phyloP scores from a whole-genome alignment of 37 sponge, comb jelly and placozoan genomes.

The Oscarella lobularis region DNA sequence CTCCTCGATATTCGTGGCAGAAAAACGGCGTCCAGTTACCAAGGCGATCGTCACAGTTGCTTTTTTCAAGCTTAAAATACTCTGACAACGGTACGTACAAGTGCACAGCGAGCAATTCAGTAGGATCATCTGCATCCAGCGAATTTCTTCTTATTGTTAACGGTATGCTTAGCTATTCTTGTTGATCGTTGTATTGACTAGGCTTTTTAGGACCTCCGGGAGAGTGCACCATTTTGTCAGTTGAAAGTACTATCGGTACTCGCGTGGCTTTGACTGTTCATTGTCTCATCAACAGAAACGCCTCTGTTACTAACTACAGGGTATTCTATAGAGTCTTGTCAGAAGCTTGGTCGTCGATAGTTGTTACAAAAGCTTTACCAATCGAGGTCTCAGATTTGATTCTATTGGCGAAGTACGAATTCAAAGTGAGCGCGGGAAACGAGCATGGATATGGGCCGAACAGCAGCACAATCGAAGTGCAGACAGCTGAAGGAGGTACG shows the following conservation, averaged over 20 bases:
- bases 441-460: not conserved
- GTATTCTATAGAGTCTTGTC: no score
- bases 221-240: not conserved
- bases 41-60: not conserved
- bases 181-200: not conserved
- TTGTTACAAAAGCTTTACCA: no score
- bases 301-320: not conserved
- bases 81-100: not conserved
- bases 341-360: no score
- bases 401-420: not conserved
- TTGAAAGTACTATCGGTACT: not conserved
- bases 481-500: no score
- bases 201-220: not conserved
- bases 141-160: not conserved
- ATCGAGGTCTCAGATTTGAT: no score
- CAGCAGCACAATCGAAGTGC: not conserved
- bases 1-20: not conserved
- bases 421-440: slow-evolving; percentile 2
- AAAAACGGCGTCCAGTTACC: not conserved
- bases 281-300: not conserved
- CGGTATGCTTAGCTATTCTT: not conserved
- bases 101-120: not conserved
- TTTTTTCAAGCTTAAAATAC: not conserved
- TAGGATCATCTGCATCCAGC: not conserved
- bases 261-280: not conserved